Percentiles rank a stretch among this genome's conserved stretches.
phyloP scores from a whole-genome alignment of 2,113 vertebrate genomes.

The Pardalotus punctatus region DNA sequence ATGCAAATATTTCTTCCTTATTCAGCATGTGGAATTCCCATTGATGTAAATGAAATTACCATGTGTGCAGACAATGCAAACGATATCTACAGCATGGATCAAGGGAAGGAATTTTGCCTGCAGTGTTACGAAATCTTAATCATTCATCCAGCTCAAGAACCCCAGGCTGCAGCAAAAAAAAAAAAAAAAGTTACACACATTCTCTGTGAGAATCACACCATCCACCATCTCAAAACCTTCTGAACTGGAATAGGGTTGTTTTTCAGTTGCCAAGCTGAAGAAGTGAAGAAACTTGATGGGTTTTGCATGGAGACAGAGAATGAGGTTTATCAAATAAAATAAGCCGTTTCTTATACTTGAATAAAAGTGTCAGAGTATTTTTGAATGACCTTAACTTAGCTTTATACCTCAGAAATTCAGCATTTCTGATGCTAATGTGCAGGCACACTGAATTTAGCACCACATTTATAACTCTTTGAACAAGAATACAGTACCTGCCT shows the following conservation, averaged over 20 bases:
- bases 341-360: not conserved
- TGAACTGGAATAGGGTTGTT: not conserved
- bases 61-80: constrained; percentile 15
- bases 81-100: constrained; percentile 8
- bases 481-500: not conserved
- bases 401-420: not conserved
- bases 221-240: not conserved
- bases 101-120: constrained; percentile 34
- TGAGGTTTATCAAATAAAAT: not conserved
- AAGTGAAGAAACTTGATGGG: not conserved
- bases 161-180: not conserved
- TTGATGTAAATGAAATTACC: constrained; percentile 44
- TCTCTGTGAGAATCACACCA: not conserved
- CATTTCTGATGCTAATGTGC: not conserved
- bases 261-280: not conserved
- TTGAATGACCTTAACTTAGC: not conserved
- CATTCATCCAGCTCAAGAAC: not conserved
- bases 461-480: not conserved
- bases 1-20: constrained; percentile 53
- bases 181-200: not conserved
- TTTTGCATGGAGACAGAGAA: not conserved
- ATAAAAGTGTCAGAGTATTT: not conserved
- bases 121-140: constrained; percentile 1
- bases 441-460: not conserved
- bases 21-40: constrained; percentile 51